Evolutionary conservation across 2,113 vertebrate species (phyloP), one percentile per base, ranked within the genome.

Genomic region (Piliocolobus tephrosceles): DNA sequence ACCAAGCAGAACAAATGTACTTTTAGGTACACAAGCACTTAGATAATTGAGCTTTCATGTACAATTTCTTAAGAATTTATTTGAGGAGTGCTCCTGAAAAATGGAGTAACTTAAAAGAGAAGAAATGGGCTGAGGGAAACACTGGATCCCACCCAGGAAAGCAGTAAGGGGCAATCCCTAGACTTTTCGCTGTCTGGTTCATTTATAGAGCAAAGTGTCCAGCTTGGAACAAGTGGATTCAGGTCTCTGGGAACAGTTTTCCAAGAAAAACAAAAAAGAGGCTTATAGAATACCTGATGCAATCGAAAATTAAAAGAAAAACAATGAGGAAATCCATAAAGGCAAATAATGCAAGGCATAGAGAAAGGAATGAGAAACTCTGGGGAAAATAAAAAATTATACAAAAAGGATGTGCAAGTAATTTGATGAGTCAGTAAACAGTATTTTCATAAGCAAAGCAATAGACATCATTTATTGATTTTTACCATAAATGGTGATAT

Each of bases 391-490:
- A 25, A 79, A 57, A 86, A 86, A 78, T 66, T 58, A 45, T 30
- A 45, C 22, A 72, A 80, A 70, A 90, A 80, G n/a, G 8, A 61
- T 32, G 9, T 80, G 72, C 27, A 75, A 45, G 4, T 88, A 83
- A 92, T 50, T 23, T 80, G 80, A 83, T 84, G 47, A 94, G 80
- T 32, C 47, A 91, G 68, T 89, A 55, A 82, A 88, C 61, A 45
- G 20, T 45, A 88, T 68, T 88, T 96, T 23, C 70, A 57, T 81
- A 81, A 83, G 22, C 91, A 91, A 90, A 95, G 50, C 66, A 66
- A 50, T 75, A 94, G 75, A 90, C 32, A 91, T 76, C 35, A 85
- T 76, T 88, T 35, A 93, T 70, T 87, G 47, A 72, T 90, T 91
- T 22, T 38, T 70, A 61, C 66, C n/a, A 9, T 85, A 98, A 92